Conservation (phyloP, 2,113 vertebrate species). For the Calidris pugnax region DNA sequence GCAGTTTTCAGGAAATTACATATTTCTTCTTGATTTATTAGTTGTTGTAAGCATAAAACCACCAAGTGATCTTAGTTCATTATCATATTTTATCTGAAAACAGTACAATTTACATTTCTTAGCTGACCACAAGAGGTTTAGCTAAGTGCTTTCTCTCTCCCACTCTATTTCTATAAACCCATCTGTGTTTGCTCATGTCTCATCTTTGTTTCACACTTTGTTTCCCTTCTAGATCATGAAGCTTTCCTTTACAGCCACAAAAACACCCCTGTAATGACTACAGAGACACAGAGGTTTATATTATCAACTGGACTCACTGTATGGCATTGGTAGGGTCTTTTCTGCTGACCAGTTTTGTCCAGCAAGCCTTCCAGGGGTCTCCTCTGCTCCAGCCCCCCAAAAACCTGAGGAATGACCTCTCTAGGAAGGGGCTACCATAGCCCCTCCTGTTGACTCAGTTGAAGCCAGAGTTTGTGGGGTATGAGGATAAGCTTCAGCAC, state of each 20-base stretch:
- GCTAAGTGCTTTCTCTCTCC: constrained; percentile 16
- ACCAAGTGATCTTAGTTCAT: neutral
- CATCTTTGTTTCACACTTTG: constrained; percentile 6
- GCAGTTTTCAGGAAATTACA: neutral
- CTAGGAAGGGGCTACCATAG: neutral
- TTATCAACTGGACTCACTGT: neutral
- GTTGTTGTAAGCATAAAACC: neutral
- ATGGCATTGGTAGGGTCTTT: neutral
- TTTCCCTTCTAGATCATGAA: neutral
- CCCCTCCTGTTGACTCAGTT: neutral
- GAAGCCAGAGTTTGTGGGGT: neutral
- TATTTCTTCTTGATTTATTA: neutral
- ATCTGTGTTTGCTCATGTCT: constrained; percentile 22
- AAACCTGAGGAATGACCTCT: neutral
- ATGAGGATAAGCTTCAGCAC: neutral
- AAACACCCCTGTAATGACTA: neutral
- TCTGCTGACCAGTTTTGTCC: neutral
- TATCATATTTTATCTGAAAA: constrained; percentile 11
- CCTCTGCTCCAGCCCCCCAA: neutral
- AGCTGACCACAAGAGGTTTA: constrained; percentile 32
- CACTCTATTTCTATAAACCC: neutral
- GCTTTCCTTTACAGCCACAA: neutral
- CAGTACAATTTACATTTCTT: constrained; percentile 6
- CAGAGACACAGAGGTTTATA: neutral
- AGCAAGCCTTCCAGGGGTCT: neutral